Base-by-base conservation (phyloP, 2,797 vertebrate genomes). In the Yasuhikotakia modesta region DNA sequence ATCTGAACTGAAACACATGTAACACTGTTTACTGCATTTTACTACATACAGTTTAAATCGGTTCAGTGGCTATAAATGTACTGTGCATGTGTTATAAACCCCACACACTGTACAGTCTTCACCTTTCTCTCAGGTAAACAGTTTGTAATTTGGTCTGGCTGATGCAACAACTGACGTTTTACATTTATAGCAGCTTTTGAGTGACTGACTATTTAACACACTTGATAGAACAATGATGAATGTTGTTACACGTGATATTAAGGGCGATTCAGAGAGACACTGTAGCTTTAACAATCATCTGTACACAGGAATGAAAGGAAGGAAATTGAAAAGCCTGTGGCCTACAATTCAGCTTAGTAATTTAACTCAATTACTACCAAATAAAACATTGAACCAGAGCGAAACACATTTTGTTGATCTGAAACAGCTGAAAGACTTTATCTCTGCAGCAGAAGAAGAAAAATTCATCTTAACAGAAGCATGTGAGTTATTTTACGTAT, bases 81-180 rank as follows among this genome's bases (percentile, higher is more conserved):
- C 35, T 57, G 48, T 63, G 48, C 27, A 43, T 43, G 39, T 10
- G 8, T 11, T 43, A 85, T 57, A 81, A 45, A 57, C 39, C 14
- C 5, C 5, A 53, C 73, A 78, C 64, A 61, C 43, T 13, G 16
- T 5, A n/a, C 27, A 70, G 19, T 45, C 21, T 30, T 48, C 58
- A 60, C 64, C 24, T 63, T 32, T 22, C 43, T 16, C 6, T 43
- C 24, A n/a, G 14, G n/a, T 19, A 60, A 55, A 27, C 10, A 46
- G 22, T 86, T 82, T 76, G 80, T 85, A 70, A 85, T 80, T 79
- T 86, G 85, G 73, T 82, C 86, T 80, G 85, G 85, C 86, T 85
- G 86, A 81, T 85, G 83, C 78, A 85, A 84, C 72, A 75, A 82
- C 16, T 17, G 5, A 55, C 43, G 52, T 39, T 43, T 74, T 57